Evolutionary conservation across 2,797 vertebrate genomes (phyloP), one percentile per base, ranked within the genome.

Genomic region (Danionella dracula): DNA sequence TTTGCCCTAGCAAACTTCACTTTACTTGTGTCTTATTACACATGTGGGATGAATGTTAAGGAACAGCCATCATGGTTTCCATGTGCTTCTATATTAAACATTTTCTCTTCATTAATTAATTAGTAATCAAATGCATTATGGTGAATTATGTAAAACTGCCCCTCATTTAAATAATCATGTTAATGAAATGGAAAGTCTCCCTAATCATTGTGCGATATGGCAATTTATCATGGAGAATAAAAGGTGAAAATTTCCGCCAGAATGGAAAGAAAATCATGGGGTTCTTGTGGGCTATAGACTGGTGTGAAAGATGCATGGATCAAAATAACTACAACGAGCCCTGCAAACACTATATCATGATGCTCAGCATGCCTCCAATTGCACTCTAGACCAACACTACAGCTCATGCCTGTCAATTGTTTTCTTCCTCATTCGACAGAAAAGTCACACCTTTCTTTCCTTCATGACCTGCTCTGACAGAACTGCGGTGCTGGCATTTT

Each of bases 341-440:
- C 34, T 19, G 7, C 19, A 37, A 29, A 46, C 15, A 13, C 2
- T 44, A 23, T 35, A 23, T 48, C 5, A 8, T 9, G 1, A 8
- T 60, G 31, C 17, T 20, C 17, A 21, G n/a, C 8, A 1, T 45
- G 11, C 5, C 16, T 21, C 8, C 20, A 15, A 8, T 12, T 44
- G 41, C 40, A 29, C 27, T 34, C 4, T 40, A 16, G 4, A 35
- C 32, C 8, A 35, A 35, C 9, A 35, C 3, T 9, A 51, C 31
- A 35, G 16, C 49, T 35, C 3, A 51, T 35, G 40, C 32, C 12
- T n/a, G 6, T 44, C 5, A 9, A 21, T 38, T 35, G 4, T 8
- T 55, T 2, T 38, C 20, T 21, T 0, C 49, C 4, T 68, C 41
- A 61, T 71, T 40, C 4, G 17, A 13, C 57, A 90, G 89, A 21